These are phyloP conservation scores for Callyntrura sp. DNA, from an alignment of 2,888 invertebrate species.

Conservation along the genomic window DNA sequence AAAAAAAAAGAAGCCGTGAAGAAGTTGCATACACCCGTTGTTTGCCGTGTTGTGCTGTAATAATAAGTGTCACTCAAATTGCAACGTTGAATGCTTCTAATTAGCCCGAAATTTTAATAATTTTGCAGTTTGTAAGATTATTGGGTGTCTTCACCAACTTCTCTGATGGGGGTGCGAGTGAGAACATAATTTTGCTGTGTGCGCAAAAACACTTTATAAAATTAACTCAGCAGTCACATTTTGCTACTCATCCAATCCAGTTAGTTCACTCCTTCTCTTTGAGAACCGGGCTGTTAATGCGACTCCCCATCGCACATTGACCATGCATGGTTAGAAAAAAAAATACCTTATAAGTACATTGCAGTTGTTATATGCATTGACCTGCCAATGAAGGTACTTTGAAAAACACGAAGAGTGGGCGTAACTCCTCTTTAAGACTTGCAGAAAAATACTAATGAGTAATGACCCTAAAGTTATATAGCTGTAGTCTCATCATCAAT, in stretches of 20 bases:
- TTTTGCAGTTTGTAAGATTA: conserved; percentile 68
- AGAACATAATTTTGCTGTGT: too few species aligned
- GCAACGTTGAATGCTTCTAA: conserved; percentile 57
- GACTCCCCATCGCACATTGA: not conserved
- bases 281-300: too few species aligned
- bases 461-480: too few species aligned
- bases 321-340: not conserved
- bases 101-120: conserved; percentile 71
- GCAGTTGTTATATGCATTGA: not conserved
- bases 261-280: not conserved
- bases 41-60: conserved; percentile 1
- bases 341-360: not conserved
- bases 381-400: conserved; percentile 18
- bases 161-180: not conserved
- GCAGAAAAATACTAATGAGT: conserved; percentile 57
- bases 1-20: not conserved
- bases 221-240: too few species aligned
- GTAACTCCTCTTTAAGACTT: not conserved
- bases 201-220: too few species aligned
- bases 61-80: conserved; percentile 65
- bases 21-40: not conserved
- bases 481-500: conserved; percentile 12
- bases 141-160: conserved; percentile 49
- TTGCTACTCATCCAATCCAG: not conserved
- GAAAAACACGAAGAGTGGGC: not conserved